Evolutionary conservation across 2,113 vertebrate species (phyloP), one percentile per base, ranked within the genome.

Genomic region (Catagonus wagneri): DNA sequence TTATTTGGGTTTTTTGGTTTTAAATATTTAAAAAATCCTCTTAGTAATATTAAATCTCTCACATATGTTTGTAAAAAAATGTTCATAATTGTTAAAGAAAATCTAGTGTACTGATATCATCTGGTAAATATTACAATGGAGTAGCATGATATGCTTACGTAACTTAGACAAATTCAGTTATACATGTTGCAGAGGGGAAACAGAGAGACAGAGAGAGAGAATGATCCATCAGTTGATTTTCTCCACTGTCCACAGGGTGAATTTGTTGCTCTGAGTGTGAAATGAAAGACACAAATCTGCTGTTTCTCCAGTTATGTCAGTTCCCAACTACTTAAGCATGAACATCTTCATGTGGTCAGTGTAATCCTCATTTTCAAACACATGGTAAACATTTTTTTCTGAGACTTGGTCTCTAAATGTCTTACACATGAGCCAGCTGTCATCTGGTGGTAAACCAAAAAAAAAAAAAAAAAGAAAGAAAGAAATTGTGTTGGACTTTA

Each of bases 11-110:
- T 68, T 84, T 72, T 78, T 87, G 20, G n/a, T 86, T 91, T 92
- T 84, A 95, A 89, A 65, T 72, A 80, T 78, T 79, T 76, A 94
- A 11, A 19, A 87, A 96, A 63, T 32, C 4, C 14, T 54, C 5
- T 78, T 72, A 32, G 36, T 44, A 78, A 89, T 76, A 89, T 58
- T 52, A 94, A 93, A 44, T 84, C 9, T 79, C 29, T 83, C 52
- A 71, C 63, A 90, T 69, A 34, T 88, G 12, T 74, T 97, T 96
- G 32, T 69, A 61, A 93, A 92, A 96, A 91, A 58, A 83, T 29
- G 16, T 44, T 86, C 32, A 13, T 60, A 34, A 9, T 25, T 79
- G 27, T 87, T 94, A 89, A 94, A 94, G 50, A 36, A n/a, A 39
- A 83, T 80, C 52, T 32, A 19, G 1, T 87, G 10, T 25, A 44